Evolutionary conservation across 2,797 vertebrate genomes (phyloP).

Genomic region (Hemibagrus guttatus): DNA sequence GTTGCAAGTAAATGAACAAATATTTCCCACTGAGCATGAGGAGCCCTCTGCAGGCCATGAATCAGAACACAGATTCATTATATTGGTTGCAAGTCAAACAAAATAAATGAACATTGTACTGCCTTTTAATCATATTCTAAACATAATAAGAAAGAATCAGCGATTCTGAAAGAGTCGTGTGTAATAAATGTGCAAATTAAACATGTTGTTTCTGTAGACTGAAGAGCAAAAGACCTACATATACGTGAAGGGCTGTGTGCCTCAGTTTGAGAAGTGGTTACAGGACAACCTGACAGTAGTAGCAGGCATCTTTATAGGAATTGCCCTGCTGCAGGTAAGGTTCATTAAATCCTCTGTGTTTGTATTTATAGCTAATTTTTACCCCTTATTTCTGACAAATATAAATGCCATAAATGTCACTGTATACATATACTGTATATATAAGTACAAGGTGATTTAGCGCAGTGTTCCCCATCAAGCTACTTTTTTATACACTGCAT

Average conservation of each 20-base stretch:
- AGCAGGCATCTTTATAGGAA: slow-evolving; percentile 95
- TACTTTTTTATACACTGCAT: neutral
- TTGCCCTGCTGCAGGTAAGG: slow-evolving; percentile 91
- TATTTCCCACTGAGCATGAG: neutral
- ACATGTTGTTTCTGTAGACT: slow-evolving; percentile 71
- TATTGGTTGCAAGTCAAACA: neutral
- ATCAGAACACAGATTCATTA: neutral
- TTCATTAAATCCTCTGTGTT: neutral
- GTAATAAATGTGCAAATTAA: neutral
- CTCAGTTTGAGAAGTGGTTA: slow-evolving; percentile 98
- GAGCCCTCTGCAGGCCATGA: slow-evolving; percentile 34
- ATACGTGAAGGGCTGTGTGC: slow-evolving; percentile 96
- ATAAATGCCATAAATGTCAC: neutral
- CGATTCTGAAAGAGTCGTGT: neutral
- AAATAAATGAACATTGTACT: neutral
- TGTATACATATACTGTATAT: no score
- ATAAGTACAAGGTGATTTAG: neutral
- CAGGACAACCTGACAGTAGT: slow-evolving; percentile 97
- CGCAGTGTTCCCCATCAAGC: neutral
- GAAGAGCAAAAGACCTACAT: slow-evolving; percentile 92
- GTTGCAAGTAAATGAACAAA: neutral
- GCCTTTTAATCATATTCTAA: no score
- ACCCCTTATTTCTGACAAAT: neutral
- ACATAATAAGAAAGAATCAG: neutral
- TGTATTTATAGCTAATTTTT: neutral